A percentile compares a stretch with the other conserved stretches of the same genome.
Evolutionary conservation across 2,113 vertebrate species (phyloP).

Genomic region (Apaloderma vittatum): DNA sequence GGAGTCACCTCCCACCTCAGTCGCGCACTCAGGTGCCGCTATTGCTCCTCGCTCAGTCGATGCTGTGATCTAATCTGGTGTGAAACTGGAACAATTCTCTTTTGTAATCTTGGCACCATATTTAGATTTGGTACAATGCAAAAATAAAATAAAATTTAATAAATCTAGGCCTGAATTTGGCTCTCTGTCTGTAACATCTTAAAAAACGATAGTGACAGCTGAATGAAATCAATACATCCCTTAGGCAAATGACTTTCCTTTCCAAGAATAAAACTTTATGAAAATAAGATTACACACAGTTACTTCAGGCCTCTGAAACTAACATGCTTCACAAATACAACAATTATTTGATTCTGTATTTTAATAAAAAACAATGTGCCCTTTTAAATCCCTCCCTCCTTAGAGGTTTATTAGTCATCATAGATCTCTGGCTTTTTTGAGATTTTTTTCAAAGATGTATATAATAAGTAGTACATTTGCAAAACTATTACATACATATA

Average conservation of each 20-base stretch:
- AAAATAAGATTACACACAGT: background rate
- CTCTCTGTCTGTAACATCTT: constrained; percentile 4
- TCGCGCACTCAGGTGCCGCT: rapidly evolving
- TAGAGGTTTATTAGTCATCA: background rate
- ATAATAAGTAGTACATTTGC: background rate
- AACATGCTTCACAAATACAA: background rate
- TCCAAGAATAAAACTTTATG: constrained; percentile 45
- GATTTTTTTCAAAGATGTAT: background rate
- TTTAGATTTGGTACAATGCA: background rate
- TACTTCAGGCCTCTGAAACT: constrained; percentile 10
- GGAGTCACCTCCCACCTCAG: background rate
- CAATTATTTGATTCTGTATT: constrained; percentile 24
- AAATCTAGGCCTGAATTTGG: background rate
- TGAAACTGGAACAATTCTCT: background rate
- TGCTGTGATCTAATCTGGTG: background rate
- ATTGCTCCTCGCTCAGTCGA: background rate
- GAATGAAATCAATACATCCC: constrained; percentile 54
- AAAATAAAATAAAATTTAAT: constrained; percentile 3
- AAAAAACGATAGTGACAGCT: constrained; percentile 4
- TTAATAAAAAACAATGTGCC: constrained; percentile 3
- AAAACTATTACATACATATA: background rate
- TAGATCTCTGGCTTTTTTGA: background rate
- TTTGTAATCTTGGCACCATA: background rate
- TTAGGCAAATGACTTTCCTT: constrained; percentile 32
- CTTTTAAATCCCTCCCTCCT: constrained; percentile 1